Conservation (phyloP, 2,113 vertebrate species). For the Saimiri boliviensis region DNA sequence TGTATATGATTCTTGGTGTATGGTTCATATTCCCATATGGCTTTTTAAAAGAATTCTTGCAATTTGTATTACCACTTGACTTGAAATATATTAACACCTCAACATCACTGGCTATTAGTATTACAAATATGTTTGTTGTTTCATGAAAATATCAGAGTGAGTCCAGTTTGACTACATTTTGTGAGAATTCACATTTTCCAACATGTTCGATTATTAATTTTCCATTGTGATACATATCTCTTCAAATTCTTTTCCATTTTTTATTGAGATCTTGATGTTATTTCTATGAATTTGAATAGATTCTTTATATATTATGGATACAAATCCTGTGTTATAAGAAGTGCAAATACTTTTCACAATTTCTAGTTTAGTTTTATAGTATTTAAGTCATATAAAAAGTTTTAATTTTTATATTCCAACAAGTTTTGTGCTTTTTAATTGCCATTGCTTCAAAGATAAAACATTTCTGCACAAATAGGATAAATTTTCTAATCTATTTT, state of each 20-base stretch:
- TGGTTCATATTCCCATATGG: background rate
- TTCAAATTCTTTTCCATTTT: background rate
- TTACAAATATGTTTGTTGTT: background rate
- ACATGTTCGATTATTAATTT: background rate
- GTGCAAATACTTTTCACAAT: background rate
- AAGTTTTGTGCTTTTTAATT: background rate
- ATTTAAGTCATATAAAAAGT: background rate
- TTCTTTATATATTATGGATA: background rate
- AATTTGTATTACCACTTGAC: background rate
- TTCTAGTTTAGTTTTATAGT: background rate
- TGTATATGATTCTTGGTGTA: background rate
- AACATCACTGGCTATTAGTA: background rate
- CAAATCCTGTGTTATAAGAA: background rate
- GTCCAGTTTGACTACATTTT: background rate
- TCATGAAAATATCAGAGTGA: background rate
- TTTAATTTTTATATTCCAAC: background rate
- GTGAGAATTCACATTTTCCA: background rate
- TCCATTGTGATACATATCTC: background rate
- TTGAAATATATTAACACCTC: background rate
- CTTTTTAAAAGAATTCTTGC: background rate
- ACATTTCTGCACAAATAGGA: background rate
- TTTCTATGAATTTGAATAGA: background rate
- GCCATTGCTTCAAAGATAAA: background rate
- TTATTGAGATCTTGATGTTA: background rate
- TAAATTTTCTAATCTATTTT: background rate